Evolutionary conservation across 2,888 invertebrate species (phyloP).

Genomic region (Eilema depressum): DNA sequence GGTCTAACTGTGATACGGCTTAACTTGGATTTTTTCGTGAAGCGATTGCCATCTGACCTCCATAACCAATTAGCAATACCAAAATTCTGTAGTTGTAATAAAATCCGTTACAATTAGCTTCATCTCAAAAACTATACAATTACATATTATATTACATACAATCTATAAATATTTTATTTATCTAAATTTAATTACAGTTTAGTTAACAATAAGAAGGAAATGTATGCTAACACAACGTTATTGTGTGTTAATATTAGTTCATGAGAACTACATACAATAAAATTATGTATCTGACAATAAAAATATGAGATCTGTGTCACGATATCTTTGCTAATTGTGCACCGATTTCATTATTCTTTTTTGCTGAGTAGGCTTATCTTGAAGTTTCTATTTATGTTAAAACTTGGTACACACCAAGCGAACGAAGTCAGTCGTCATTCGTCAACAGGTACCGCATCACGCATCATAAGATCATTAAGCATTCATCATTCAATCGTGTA

Average conservation of each 20-base stretch:
- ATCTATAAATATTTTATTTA: not conserved
- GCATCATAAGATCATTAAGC: too few relatives aligned
- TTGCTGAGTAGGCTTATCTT: not conserved
- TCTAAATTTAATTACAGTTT: not conserved
- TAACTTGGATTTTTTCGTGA: too few relatives aligned
- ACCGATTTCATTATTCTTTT: not conserved
- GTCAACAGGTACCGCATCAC: not conserved
- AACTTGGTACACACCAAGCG: not conserved
- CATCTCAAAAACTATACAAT: not conserved
- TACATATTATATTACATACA: too few relatives aligned
- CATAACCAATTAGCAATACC: too few relatives aligned
- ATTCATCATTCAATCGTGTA: too few relatives aligned
- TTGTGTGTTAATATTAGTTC: not conserved
- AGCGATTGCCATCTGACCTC: too few relatives aligned
- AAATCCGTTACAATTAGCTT: too few relatives aligned
- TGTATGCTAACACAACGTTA: not conserved
- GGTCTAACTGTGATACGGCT: too few relatives aligned
- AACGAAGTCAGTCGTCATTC: not conserved
- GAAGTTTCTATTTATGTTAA: not conserved
- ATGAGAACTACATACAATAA: not conserved
- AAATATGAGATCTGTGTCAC: not conserved
- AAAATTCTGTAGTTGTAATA: too few relatives aligned
- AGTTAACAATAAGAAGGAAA: not conserved
- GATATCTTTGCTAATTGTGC: not conserved
- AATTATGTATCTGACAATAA: not conserved